These are phyloP conservation scores for Gymnoscelis rufifasciata DNA, from an alignment of 2,888 invertebrate genomes.

Conservation along the genomic window DNA sequence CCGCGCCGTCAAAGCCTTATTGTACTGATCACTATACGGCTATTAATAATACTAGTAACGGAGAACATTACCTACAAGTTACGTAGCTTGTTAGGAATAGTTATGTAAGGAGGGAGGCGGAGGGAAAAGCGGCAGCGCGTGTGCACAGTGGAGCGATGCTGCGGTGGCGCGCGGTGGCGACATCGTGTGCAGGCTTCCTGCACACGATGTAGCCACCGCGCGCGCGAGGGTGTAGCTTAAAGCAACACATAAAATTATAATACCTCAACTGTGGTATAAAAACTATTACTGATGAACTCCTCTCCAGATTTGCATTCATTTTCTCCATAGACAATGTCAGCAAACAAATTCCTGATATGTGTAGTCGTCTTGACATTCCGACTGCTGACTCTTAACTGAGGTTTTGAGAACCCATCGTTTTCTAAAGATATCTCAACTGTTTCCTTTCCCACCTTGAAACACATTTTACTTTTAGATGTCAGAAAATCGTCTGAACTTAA, in stretches of 20 bases:
- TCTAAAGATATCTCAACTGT: constrained; percentile 43
- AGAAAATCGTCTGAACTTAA: constrained; percentile 49
- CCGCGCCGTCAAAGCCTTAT: too few species aligned
- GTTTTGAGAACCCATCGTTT: constrained; percentile 47
- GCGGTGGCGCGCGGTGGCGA: too few species aligned
- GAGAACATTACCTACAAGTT: too few species aligned
- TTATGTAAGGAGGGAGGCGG: too few species aligned
- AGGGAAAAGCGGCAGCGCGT: too few species aligned
- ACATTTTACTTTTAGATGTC: constrained; percentile 37
- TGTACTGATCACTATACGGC: too few species aligned
- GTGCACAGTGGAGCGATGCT: too few species aligned
- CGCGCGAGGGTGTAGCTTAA: too few species aligned
- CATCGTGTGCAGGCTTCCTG: too few species aligned
- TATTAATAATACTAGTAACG: too few species aligned
- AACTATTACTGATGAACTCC: constrained; percentile 41
- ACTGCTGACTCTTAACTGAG: constrained; percentile 45
- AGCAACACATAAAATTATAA: not conserved
- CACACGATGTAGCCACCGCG: too few species aligned
- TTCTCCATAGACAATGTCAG: constrained; percentile 44
- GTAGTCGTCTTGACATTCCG: constrained; percentile 39
- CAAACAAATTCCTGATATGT: constrained; percentile 52
- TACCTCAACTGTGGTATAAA: constrained; percentile 56
- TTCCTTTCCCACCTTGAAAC: constrained; percentile 40
- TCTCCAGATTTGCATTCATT: constrained; percentile 30
- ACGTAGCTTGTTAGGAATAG: too few species aligned